Evolutionary conservation across 2,888 invertebrate genomes (phyloP).

Genomic region (Oxytorus armatus): DNA sequence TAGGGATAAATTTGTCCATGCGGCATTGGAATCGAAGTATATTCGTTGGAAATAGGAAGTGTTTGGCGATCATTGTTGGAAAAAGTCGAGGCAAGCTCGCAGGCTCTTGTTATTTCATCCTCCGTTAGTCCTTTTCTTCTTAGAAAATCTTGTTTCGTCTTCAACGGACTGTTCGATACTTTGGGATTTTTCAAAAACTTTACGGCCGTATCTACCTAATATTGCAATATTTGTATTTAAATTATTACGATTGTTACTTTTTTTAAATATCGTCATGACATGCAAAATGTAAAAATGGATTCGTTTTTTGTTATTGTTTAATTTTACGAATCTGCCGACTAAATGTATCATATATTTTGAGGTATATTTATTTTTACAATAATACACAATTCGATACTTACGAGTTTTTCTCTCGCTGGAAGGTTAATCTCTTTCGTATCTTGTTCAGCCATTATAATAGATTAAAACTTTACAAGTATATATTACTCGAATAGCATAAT

Average conservation of each 20-base stretch:
- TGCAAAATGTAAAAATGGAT: no score
- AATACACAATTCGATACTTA: constrained; percentile 62
- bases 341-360: constrained; percentile 3
- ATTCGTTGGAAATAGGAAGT: constrained; percentile 71
- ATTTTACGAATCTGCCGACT: neutral
- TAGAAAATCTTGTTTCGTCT: constrained; percentile 92
- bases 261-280: neutral
- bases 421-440: constrained; percentile 74
- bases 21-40: constrained; percentile 78
- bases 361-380: neutral
- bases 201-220: constrained; percentile 92
- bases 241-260: no score
- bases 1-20: constrained; percentile 72
- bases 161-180: constrained; percentile 90
- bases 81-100: constrained; percentile 86
- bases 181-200: constrained; percentile 95
- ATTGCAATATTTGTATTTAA: no score
- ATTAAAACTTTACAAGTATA: constrained; percentile 6
- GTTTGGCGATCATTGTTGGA: constrained; percentile 64
- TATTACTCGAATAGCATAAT: constrained; percentile 28
- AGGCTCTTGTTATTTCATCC: constrained; percentile 90
- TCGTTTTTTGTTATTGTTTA: constrained; percentile 3
- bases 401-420: constrained; percentile 78
- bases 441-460: constrained; percentile 76
- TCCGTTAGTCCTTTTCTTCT: constrained; percentile 91